Percentiles rank a stretch among this genome's conserved stretches.
Conservation (phyloP, 2,113 vertebrate species). For the Nestor notabilis region DNA sequence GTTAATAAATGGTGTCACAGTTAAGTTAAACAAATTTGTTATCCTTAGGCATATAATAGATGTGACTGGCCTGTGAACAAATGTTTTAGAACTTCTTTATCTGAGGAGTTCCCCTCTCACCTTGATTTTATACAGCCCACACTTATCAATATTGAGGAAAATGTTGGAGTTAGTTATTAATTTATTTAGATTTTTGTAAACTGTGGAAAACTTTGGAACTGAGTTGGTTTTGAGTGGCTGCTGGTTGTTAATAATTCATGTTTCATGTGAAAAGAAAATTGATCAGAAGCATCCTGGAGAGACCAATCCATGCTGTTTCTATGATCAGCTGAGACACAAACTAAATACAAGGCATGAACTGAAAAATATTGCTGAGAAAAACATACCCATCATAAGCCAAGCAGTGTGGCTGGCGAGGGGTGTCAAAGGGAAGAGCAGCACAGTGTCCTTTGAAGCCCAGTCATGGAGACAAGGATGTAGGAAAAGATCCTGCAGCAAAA, state of each 20-base stretch:
- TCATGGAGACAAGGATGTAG: slow-evolving; percentile 10
- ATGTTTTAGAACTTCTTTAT: background rate
- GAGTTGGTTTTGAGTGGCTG: background rate
- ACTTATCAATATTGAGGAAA: accelerated
- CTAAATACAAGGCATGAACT: background rate
- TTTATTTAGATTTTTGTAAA: background rate
- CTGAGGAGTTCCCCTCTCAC: background rate
- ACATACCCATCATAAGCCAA: background rate
- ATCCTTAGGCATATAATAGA: background rate
- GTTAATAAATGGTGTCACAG: background rate
- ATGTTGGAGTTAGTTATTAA: background rate
- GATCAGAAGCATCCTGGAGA: slow-evolving; percentile 50
- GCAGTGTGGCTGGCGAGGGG: background rate
- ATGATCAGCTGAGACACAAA: slow-evolving; percentile 21
- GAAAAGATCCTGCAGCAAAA: slow-evolving; percentile 47
- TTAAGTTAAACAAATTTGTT: background rate
- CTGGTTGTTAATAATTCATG: slow-evolving; percentile 21
- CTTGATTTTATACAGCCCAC: background rate
- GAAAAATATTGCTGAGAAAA: background rate
- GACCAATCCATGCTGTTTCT: slow-evolving; percentile 15
- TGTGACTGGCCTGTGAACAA: background rate
- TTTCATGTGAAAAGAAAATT: slow-evolving; percentile 17
- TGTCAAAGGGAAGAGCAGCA: background rate
- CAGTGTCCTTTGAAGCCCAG: background rate
- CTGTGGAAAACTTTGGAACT: background rate